Percentiles rank a stretch among this genome's conserved stretches.
Conservation (phyloP, 2,113 vertebrate species). For the Platichthys stellatus region DNA sequence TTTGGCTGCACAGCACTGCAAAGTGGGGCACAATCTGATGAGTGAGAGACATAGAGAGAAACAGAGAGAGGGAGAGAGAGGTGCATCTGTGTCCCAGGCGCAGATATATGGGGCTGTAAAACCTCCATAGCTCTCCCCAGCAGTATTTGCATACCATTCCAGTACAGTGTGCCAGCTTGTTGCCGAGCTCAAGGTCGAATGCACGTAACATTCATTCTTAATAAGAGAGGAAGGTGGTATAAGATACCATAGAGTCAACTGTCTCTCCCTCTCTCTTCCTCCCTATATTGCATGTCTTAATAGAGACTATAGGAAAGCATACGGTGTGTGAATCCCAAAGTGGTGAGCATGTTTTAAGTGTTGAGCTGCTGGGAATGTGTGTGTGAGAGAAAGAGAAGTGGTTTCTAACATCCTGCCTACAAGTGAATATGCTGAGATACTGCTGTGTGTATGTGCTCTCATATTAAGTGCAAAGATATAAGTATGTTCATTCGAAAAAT, state of each 20-base stretch:
- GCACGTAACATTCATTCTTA: conserved; percentile 58
- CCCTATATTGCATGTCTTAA: conserved; percentile 57
- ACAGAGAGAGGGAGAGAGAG: conserved; percentile 13
- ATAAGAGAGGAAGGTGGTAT: conserved; percentile 12
- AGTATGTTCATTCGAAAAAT: not conserved
- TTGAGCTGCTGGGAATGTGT: conserved; percentile 36
- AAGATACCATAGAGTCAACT: conserved; percentile 22
- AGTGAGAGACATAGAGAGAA: conserved; percentile 20
- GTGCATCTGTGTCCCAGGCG: conserved; percentile 26
- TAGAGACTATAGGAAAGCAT: conserved; percentile 66
- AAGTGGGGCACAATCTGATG: conserved; percentile 45
- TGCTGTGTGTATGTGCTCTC: not conserved
- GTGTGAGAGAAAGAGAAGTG: not conserved
- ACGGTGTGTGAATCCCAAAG: conserved; percentile 60
- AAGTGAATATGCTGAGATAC: not conserved
- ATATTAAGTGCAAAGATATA: not conserved
- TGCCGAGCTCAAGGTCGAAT: conserved; percentile 76
- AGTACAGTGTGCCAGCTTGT: conserved; percentile 46
- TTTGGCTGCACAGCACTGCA: conserved; percentile 65
- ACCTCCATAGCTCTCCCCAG: conserved; percentile 34
- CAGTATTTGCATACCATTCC: conserved; percentile 70
- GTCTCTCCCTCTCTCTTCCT: conserved; percentile 26
- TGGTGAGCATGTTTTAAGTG: conserved; percentile 62
- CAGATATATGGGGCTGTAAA: conserved; percentile 72
- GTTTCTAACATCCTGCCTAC: conserved; percentile 19